Base-by-base conservation (phyloP, 2,888 invertebrate species). In the Drosophila yooni region DNA sequence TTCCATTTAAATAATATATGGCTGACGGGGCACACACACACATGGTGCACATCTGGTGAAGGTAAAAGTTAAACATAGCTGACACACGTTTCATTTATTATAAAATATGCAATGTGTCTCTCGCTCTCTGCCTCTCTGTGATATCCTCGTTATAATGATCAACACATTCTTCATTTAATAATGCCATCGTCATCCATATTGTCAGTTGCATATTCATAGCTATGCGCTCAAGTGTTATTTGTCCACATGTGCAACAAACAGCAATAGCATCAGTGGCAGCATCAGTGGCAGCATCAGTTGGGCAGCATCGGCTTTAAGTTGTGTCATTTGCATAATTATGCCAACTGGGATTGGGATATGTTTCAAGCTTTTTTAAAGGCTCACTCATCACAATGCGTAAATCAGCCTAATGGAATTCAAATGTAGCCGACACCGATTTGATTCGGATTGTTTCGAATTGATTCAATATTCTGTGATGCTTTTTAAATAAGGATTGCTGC, bases 71-170 rank as follows among this genome's bases (percentile, higher is more conserved):
- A 88, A 84, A 85, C 88, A 84, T 74, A 64, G 88, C 88, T 84
- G 90, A 88, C 84, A 84, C 82, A 77, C 88, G 89, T 82, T 89
- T 88, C 88, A 89, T 89, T 90, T 90, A 79, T 78, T 78, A 89
- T 87, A 79, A 90, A 87, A 87, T 87, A 87, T 89, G 84, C 79
- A 89, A 78, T 72, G 72, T 64, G 31, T 50, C 4, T 33, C 29
- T 21, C 29, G 18, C 46, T n/a, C 36, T 3, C 27, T 10, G 7
- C 0, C n/a, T 38, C n/a, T 13, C 10, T 11, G 29, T 50, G 48
- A 67, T 67, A 13, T 59, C 18, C 31, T 43, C 38, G 40, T 51
- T 46, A 40, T 29, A 38, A 43, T 46, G 70, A 81, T 77, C 70
- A 70, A 60, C 73, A 85, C 85, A 89, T 79, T 72, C 71, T 70